phyloP scores from a whole-genome alignment of 2,888 invertebrate species.

The Nezara viridula region DNA sequence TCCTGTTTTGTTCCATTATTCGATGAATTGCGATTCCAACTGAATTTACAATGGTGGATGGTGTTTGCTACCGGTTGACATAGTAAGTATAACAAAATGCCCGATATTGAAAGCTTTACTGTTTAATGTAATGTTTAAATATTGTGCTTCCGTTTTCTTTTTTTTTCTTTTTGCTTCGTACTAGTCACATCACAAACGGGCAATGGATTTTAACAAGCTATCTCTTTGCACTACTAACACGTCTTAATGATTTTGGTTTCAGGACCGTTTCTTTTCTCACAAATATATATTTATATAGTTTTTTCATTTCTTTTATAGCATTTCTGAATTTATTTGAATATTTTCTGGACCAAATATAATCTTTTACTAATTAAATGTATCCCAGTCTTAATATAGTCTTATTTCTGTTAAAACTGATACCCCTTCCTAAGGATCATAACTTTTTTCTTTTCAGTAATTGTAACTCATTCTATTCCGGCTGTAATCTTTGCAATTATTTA shows the following conservation, averaged over 20 bases:
- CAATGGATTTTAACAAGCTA: conserved; percentile 36
- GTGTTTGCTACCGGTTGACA: conserved; percentile 63
- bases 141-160: conserved; percentile 20
- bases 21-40: conserved; percentile 63
- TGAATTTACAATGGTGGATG: conserved; percentile 65
- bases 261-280: neutral
- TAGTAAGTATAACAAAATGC: conserved; percentile 61
- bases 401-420: neutral
- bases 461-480: neutral
- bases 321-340: neutral
- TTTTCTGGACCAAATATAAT: neutral
- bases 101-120: conserved; percentile 47
- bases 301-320: neutral
- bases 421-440: neutral
- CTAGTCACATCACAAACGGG: conserved; percentile 45
- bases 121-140: conserved; percentile 31
- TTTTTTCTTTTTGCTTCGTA: conserved; percentile 20
- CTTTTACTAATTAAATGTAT: neutral
- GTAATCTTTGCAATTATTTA: neutral
- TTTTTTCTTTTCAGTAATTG: neutral
- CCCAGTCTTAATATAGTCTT: too few relatives aligned
- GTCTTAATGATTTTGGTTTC: neutral
- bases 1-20: conserved; percentile 64
- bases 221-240: conserved; percentile 43
- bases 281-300: neutral